Percentiles rank a stretch among this genome's conserved stretches.
These are phyloP conservation scores for Taeniopygia guttata DNA, from an alignment of 2,797 vertebrate genomes.

Conservation along the genomic window DNA sequence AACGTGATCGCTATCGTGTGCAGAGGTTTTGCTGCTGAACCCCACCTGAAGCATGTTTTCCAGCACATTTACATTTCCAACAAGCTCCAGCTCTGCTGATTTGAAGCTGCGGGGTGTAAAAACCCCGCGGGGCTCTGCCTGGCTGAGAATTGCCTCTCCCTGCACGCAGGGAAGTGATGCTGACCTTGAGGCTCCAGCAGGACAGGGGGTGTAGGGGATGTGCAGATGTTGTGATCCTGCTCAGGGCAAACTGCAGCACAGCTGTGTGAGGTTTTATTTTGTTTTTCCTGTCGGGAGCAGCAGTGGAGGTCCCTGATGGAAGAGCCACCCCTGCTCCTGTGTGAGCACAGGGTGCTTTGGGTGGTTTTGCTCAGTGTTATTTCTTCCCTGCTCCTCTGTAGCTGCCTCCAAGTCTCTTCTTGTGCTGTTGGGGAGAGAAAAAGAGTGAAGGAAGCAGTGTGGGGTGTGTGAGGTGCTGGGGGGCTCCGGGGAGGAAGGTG, in stretches of 20 bases:
- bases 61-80: slow-evolving; percentile 9
- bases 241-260: neutral
- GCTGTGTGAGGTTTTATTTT: neutral
- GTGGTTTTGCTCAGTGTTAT: neutral
- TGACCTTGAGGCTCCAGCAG: neutral
- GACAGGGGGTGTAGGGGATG: fast-evolving
- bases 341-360: fast-evolving
- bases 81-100: neutral
- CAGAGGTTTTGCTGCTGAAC: neutral
- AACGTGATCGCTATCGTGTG: neutral
- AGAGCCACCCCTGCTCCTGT: fast-evolving
- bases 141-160: neutral
- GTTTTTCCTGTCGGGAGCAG: neutral
- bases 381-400: neutral
- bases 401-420: neutral
- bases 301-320: no score
- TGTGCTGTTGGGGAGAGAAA: neutral
- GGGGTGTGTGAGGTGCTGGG: fast-evolving
- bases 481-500: neutral
- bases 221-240: neutral
- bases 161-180: neutral
- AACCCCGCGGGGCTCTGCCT: neutral
- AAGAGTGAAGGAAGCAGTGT: fast-evolving
- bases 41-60: slow-evolving; percentile 2
- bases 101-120: neutral